A percentile compares a stretch with the other conserved stretches of the same genome.
Conservation (phyloP, 1,140 invertebrate species). For the Lasaia peninsularis region DNA sequence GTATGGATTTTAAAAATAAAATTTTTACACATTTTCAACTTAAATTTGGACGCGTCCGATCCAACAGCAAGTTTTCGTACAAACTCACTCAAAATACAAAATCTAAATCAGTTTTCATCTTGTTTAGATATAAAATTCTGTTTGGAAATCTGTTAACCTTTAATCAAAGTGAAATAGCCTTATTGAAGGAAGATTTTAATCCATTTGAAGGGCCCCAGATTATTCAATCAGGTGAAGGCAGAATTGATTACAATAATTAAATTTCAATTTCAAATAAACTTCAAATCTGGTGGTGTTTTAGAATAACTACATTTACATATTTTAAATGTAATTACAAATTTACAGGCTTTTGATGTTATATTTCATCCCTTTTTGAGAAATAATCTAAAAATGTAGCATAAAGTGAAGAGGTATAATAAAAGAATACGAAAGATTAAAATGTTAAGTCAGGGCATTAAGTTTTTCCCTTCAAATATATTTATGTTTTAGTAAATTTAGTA, state of each 20-base stretch:
- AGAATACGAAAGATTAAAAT: too few species aligned
- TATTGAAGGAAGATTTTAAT: slow-evolving; percentile 5
- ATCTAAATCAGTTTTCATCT: not conserved
- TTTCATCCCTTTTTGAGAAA: not conserved
- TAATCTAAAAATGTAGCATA: too few species aligned
- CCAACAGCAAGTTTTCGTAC: not conserved
- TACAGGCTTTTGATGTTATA: too few species aligned
- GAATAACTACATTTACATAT: slow-evolving; percentile 4
- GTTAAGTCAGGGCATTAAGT: too few species aligned
- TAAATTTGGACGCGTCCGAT: not conserved
- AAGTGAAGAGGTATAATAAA: too few species aligned
- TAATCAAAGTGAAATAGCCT: slow-evolving; percentile 2
- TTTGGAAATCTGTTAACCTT: slow-evolving; percentile 2
- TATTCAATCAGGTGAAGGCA: slow-evolving; percentile 7
- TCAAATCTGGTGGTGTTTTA: slow-evolving; percentile 1
- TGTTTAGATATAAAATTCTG: not conserved
- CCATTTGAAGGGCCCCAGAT: slow-evolving; percentile 5
- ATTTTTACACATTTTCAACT: not conserved
- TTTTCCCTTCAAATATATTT: too few species aligned
- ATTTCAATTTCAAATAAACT: slow-evolving; percentile 7
- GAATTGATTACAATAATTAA: slow-evolving; percentile 12
- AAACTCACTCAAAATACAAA: too few species aligned
- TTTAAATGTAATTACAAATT: not conserved
- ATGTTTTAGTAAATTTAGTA: too few species aligned
- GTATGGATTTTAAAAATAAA: too few species aligned